Percentiles rank a stretch among this genome's conserved stretches.
Evolutionary conservation across 2,888 invertebrate genomes (phyloP).

Genomic region (Torymus texanus): DNA sequence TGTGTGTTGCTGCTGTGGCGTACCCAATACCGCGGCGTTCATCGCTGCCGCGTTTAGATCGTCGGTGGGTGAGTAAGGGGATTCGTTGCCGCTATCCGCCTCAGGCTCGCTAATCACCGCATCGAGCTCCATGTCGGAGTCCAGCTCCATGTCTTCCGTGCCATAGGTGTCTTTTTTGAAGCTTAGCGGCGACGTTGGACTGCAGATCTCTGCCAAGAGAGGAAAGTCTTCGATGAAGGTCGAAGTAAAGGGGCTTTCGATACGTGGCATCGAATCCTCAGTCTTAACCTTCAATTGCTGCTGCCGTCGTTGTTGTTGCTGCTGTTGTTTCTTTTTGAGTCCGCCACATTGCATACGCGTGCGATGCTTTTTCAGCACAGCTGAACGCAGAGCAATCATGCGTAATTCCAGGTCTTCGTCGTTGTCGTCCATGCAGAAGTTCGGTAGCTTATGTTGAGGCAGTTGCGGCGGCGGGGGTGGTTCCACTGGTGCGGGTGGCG

Average conservation of each 20-base stretch:
- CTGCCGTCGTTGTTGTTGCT: neutral
- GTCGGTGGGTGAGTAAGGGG: constrained; percentile 72
- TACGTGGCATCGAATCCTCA: constrained; percentile 46
- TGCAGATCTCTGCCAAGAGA: constrained; percentile 58
- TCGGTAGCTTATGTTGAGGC: constrained; percentile 15
- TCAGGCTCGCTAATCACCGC: constrained; percentile 36
- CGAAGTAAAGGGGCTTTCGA: constrained; percentile 69
- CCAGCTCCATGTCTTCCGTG: constrained; percentile 71
- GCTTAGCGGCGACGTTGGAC: constrained; percentile 49
- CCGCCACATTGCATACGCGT: constrained; percentile 72
- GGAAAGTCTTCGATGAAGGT: constrained; percentile 67
- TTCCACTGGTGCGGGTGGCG: neutral
- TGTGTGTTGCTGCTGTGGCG: neutral
- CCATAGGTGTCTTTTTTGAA: constrained; percentile 55
- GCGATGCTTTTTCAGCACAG: constrained; percentile 81
- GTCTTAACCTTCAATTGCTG: constrained; percentile 20
- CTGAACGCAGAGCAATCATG: constrained; percentile 82
- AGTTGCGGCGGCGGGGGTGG: neutral
- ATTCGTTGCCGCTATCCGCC: constrained; percentile 29
- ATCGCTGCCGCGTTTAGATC: constrained; percentile 47
- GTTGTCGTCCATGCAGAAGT: constrained; percentile 75
- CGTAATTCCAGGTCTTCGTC: constrained; percentile 80
- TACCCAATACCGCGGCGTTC: neutral
- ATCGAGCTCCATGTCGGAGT: constrained; percentile 70
- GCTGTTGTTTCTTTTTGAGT: constrained; percentile 45